Base-by-base conservation (phyloP, 2,888 invertebrate species). In the Caenorhabditis zanzibari region DNA sequence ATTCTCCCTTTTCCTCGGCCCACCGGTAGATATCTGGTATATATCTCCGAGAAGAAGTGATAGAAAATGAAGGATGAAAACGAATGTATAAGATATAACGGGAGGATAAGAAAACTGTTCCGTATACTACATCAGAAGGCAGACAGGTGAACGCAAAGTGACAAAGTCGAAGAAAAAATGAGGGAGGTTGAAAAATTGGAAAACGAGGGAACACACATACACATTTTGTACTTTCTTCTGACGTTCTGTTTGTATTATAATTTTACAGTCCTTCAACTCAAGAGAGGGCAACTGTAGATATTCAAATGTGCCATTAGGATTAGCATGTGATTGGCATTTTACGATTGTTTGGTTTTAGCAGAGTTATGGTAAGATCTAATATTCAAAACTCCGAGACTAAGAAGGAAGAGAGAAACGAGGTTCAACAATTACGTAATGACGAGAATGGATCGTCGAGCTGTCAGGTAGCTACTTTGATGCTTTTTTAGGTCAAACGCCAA, bases 401-500 rank as follows among this genome's bases (percentile, higher is more conserved):
- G 41, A 10, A 32, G 38, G 19, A n/a, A n/a, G n/a, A 75, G 7
- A 28, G 52, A 24, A 52, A 1, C 32, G 12, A 28, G 64, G 19
- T 47, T 32, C 41, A 71, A 68, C 58, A 44, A 68, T 71, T 77
- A 77, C 71, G 77, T 63, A 79, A 79, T 58, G 79, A 71, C 35
- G 47, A 73, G 44, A 52, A 12, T 28, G 59, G 35, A 68, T 68
- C 63, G 63, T 74, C 58, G 76, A 77, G 77, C 77, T 68, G 38
- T 24, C 41, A 38, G 10, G 56, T 35, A 69, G 74, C 77, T 73
- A 66, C 63, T 5, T 16, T 64, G 72, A 76, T 79, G 69, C 74
- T 83, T 82, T 79, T 83, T 77, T 80, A 80, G 83, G 83, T 79
- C 79, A 79, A 83, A 80, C 83, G 79, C 49, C 83, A 79, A 83